Base-by-base conservation (phyloP, 2,113 vertebrate genomes). In the Oplegnathus fasciatus region DNA sequence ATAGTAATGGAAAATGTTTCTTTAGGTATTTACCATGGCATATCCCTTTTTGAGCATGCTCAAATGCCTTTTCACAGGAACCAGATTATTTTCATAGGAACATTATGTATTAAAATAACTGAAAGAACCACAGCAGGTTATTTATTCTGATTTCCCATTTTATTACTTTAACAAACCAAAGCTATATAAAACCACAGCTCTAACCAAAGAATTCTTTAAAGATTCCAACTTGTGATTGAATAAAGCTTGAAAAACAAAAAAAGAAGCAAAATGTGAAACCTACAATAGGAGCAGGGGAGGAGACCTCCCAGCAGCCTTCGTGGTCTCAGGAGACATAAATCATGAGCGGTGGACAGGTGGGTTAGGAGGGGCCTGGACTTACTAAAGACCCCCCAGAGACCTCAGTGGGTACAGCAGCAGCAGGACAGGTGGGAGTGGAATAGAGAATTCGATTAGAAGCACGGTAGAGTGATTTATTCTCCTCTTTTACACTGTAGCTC, bases 361-460 rank as follows among this genome's bases (percentile, higher is more conserved):
- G 86, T 85, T 81, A 87, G 87, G 88, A 88, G 83, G 79, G 80
- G 88, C 66, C 83, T 24, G 85, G 78, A 79, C 86, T 80, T 70
- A 10, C 76, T 92, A 82, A 92, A 89, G 89, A 92, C 84, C 24
- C 92, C 86, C 87, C 70, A n/a, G 90, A 84, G 91, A 91, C 89
- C 46, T 70, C 22, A 55, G 80, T 40, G 64, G 66, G 80, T 42
- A 6, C 26, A 62, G 83, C 78, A 75, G 86, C 73, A 70, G 86
- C 75, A 86, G 86, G 87, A 87, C 83, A 89, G 86, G 89, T 91
- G 82, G 85, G 82, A 84, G 82, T 62, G 73, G 75, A 84, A 61
- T 42, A 74, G 78, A 85, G 69, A 86, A 90, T 87, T 78, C 83
- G 82, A 90, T 89, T 83, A 82, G 46, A 79, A 44, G 72, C 83